Conservation (phyloP, 2,113 vertebrate genomes). For the Delphinus delphis region DNA sequence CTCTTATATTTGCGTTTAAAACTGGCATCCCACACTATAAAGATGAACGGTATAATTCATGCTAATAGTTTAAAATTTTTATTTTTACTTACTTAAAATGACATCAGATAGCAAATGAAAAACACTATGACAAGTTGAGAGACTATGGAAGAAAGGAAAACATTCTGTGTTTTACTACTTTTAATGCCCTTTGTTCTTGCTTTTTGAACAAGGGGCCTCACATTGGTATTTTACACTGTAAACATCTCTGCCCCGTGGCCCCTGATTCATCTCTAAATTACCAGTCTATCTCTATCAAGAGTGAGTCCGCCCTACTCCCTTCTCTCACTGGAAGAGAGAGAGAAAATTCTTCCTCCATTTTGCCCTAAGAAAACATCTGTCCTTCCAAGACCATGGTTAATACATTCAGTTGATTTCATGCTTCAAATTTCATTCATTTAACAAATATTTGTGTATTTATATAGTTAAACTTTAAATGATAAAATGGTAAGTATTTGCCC, state of each 20-base stretch:
- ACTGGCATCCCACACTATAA: not conserved
- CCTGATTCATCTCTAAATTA: not conserved
- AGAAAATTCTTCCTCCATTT: not conserved
- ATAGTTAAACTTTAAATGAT: not conserved
- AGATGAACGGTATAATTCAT: not conserved
- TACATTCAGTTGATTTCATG: not conserved
- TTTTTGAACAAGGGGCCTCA: not conserved
- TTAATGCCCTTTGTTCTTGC: not conserved
- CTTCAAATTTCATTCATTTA: not conserved
- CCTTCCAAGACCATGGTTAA: not conserved
- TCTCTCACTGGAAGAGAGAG: conserved; percentile 3
- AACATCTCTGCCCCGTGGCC: not conserved
- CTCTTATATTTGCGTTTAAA: not conserved
- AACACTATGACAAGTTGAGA: not conserved
- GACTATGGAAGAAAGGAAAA: not conserved
- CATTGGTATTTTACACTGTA: not conserved
- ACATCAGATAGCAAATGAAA: not conserved
- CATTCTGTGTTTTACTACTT: not conserved
- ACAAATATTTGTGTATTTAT: not conserved
- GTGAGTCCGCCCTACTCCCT: not conserved
- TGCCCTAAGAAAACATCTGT: not conserved
- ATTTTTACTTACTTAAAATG: conserved; percentile 23
- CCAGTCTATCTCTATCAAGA: not conserved
- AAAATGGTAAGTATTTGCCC: not conserved
- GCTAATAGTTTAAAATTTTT: not conserved